These are phyloP conservation scores for Pyrocephalus nanus DNA, from an alignment of 2,797 vertebrate species.

Conservation along the genomic window DNA sequence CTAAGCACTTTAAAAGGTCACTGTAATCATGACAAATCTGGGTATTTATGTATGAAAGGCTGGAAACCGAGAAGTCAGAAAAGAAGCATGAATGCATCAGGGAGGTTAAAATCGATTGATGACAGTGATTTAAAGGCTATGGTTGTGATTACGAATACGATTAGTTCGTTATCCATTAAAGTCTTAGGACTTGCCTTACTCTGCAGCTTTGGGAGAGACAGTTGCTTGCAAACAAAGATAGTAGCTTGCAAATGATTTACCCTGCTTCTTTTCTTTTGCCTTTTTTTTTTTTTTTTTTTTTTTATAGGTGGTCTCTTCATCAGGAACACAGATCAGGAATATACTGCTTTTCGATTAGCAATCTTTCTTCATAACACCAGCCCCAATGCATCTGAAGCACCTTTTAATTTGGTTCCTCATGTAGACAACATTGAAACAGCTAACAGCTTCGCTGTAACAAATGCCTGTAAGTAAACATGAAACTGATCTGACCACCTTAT, in stretches of 20 bases:
- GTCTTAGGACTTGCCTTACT: constrained; percentile 14
- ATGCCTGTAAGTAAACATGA: constrained; percentile 93
- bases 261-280: background rate
- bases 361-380: constrained; percentile 99
- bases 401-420: constrained; percentile 98
- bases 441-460: constrained; percentile 99
- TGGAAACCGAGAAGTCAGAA: constrained; percentile 38
- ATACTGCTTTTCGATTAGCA: constrained; percentile 97
- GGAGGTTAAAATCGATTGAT: constrained; percentile 34
- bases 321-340: constrained; percentile 99
- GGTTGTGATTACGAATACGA: constrained; percentile 16
- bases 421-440: constrained; percentile 99
- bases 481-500: constrained; percentile 28
- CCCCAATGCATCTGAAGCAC: constrained; percentile 96
- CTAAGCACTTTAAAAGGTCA: constrained; percentile 74
- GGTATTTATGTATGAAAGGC: constrained; percentile 28
- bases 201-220: constrained; percentile 4
- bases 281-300: constrained; percentile 23
- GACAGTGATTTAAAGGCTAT: constrained; percentile 27
- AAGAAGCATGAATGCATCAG: constrained; percentile 19
- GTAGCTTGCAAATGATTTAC: constrained; percentile 42
- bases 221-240: background rate
- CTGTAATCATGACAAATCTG: constrained; percentile 59
- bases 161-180: constrained; percentile 31
- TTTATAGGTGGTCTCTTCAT: constrained; percentile 92